Percentiles rank a stretch among this genome's conserved stretches.
These are phyloP conservation scores for Pseudochirops cupreus DNA, from an alignment of 2,797 vertebrate genomes.

Conservation along the genomic window DNA sequence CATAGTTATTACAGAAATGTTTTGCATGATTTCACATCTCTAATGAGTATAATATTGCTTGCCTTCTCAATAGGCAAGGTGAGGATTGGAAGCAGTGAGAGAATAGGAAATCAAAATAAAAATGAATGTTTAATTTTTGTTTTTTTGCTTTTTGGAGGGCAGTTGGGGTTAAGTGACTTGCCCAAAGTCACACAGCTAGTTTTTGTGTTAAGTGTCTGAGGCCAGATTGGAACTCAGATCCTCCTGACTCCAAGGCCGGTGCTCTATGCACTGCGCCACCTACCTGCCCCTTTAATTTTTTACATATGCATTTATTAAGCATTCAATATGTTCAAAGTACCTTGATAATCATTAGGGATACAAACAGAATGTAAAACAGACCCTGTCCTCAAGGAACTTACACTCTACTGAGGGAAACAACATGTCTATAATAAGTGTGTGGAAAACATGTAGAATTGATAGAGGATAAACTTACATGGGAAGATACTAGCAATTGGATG, in stretches of 20 bases:
- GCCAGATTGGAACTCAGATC: too few relatives aligned
- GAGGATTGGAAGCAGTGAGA: neutral
- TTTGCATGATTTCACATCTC: neutral
- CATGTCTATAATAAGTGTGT: neutral
- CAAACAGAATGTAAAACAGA: neutral
- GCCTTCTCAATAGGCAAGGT: neutral
- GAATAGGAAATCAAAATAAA: neutral
- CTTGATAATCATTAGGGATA: neutral
- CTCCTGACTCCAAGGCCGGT: too few relatives aligned
- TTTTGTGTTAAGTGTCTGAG: too few relatives aligned
- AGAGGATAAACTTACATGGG: neutral
- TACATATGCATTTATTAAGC: neutral
- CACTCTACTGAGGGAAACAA: neutral
- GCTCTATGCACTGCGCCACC: too few relatives aligned
- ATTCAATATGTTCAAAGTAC: neutral
- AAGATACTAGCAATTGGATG: neutral
- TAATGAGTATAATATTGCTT: neutral
- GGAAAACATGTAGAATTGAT: neutral
- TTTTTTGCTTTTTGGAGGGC: too few relatives aligned
- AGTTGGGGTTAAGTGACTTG: too few relatives aligned
- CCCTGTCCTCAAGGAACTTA: neutral
- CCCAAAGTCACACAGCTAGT: too few relatives aligned
- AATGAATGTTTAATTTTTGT: neutral
- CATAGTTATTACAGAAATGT: neutral
- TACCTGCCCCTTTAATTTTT: neutral